phyloP scores from a whole-genome alignment of 2,113 vertebrate genomes.

The Dipodomys merriami region DNA sequence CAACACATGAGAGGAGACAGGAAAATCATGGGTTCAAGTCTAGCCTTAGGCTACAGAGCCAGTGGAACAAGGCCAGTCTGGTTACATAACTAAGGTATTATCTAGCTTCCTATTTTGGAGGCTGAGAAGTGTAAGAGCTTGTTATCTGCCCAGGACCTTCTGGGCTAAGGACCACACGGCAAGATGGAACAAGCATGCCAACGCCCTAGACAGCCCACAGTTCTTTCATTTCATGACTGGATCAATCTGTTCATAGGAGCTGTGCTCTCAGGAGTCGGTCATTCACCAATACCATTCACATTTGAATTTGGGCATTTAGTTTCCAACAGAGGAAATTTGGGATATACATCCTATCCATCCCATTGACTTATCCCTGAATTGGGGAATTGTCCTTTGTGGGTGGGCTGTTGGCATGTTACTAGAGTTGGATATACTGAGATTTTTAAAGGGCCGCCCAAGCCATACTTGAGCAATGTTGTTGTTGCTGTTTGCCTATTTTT shows the following conservation, averaged over 20 bases:
- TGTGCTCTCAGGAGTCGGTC: no score
- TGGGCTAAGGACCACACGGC: not conserved
- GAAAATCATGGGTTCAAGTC: no score
- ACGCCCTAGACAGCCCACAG: not conserved
- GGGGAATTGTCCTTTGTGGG: not conserved
- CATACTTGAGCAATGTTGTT: not conserved
- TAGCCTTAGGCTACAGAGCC: no score
- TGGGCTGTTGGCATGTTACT: not conserved
- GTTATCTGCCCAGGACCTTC: not conserved
- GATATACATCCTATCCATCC: not conserved
- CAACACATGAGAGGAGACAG: no score
- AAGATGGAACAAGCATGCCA: not conserved
- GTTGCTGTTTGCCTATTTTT: not conserved
- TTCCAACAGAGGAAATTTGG: not conserved
- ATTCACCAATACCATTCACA: not conserved
- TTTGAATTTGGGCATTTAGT: not conserved
- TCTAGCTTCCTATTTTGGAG: not conserved
- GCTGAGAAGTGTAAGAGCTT: not conserved
- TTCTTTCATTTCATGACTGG: not conserved
- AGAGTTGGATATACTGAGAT: not conserved
- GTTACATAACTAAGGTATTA: not conserved
- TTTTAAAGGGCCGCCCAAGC: not conserved
- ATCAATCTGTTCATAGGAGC: not conserved
- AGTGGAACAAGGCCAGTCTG: no score
- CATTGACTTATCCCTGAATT: no score